These are phyloP conservation scores for Melieria omissa DNA, from an alignment of 2,888 invertebrate genomes.

Conservation along the genomic window DNA sequence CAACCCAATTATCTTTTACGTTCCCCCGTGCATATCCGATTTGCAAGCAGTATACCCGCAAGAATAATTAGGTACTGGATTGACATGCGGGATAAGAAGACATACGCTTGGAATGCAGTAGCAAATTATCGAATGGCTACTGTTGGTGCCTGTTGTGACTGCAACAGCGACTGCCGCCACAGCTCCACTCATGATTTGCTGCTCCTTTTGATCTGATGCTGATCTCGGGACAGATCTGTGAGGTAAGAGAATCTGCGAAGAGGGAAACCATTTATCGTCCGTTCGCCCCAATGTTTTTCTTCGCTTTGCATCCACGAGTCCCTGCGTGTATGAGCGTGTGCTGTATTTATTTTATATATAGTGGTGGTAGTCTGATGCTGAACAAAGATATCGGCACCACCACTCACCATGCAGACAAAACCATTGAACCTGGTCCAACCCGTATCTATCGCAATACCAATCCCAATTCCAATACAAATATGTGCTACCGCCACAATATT, in stretches of 20 bases:
- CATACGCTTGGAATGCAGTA: conserved; percentile 67
- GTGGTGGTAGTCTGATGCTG: conserved; percentile 60
- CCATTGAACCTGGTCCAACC: no score
- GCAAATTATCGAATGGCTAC: conserved; percentile 66
- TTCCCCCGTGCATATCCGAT: conserved; percentile 50
- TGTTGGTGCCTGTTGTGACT: conserved; percentile 46
- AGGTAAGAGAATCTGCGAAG: no score
- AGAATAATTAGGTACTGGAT: conserved; percentile 67
- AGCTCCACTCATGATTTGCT: neutral
- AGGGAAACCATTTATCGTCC: neutral
- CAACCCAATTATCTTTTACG: conserved; percentile 66
- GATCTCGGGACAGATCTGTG: no score
- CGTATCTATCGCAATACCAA: no score
- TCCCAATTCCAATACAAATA: neutral
- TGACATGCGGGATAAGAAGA: conserved; percentile 67
- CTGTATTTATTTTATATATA: no score
- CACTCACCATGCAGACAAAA: no score
- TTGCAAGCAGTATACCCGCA: conserved; percentile 51
- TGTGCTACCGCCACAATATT: no score
- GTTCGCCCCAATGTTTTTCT: conserved; percentile 17
- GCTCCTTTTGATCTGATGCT: neutral
- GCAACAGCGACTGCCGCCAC: neutral
- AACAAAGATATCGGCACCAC: conserved; percentile 31
- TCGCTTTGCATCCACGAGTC: no score
- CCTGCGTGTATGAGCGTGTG: no score